Conservation (phyloP, 2,888 invertebrate genomes). For the Sycophila texana region DNA sequence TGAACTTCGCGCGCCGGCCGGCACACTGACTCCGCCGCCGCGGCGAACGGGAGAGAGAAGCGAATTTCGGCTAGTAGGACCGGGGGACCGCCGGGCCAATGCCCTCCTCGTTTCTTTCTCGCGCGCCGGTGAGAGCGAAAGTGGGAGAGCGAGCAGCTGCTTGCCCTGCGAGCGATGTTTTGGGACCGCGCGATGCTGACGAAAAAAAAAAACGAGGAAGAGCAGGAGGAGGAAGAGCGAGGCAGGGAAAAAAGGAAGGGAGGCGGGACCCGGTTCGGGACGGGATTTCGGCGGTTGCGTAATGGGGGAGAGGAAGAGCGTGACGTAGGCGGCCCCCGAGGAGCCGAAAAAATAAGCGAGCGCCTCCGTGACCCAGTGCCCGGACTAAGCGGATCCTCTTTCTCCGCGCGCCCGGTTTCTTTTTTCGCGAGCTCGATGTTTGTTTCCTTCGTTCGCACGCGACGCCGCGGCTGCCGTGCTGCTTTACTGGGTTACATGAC, state of each 20-base stretch:
- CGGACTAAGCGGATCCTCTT: constrained; percentile 10
- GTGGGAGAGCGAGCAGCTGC: constrained; percentile 56
- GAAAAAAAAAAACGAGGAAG: constrained; percentile 2
- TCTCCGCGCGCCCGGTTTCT: constrained; percentile 11
- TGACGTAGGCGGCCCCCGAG: constrained; percentile 14
- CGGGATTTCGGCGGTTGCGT: constrained; percentile 35
- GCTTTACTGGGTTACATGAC: background rate
- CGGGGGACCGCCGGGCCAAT: constrained; percentile 46
- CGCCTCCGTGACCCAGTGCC: constrained; percentile 40
- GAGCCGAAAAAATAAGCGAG: constrained; percentile 19
- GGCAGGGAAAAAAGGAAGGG: constrained; percentile 21
- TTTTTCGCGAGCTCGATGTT: background rate
- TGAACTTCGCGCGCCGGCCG: constrained; percentile 38
- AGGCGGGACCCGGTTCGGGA: background rate
- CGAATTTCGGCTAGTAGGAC: constrained; percentile 54
- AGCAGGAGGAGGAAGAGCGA: constrained; percentile 21
- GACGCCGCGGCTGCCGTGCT: background rate
- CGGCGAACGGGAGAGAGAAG: background rate
- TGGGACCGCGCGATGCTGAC: constrained; percentile 20
- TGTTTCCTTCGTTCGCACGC: background rate
- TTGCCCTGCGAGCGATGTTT: background rate
- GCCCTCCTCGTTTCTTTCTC: constrained; percentile 51
- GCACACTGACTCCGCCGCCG: constrained; percentile 47
- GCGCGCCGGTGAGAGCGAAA: constrained; percentile 44
- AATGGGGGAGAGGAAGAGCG: background rate